Evolutionary conservation across 2,797 vertebrate species (phyloP), one percentile per base, ranked within the genome.

Genomic region (Salmo trutta): DNA sequence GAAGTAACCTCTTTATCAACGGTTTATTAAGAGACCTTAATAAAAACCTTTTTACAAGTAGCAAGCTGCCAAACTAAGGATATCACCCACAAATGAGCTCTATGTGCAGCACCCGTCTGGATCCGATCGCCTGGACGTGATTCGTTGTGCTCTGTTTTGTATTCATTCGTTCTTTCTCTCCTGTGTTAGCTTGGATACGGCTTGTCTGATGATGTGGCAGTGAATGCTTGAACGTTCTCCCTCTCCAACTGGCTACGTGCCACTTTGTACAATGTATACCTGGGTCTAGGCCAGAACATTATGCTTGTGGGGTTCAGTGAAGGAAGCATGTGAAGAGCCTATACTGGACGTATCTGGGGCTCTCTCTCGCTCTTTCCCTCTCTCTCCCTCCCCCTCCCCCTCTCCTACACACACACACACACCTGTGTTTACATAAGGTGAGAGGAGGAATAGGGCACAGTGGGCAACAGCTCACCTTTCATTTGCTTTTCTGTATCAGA

Each of bases 341-440:
- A 47, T 47, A 47, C 41, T 12, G 41, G 12, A 31, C 3, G 17
- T 75, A 47, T 12, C 41, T 47, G 41, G 41, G 41, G 10, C 36
- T 67, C 59, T 67, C 59, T 64, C 74, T 14, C 64, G 16, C 15
- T 65, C 53, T n/a, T 3, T 73, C 52, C 14, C 24, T 16, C 52
- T 56, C 72, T 54, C 52, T 52, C 74, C 24, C 24, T 16, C 6
- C 27, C 41, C n/a, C 33, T 31, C 73, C 51, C 24, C 64, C 74
- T 56, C 73, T 76, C 27, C 59, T 27, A 82, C 52, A 74, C 77
- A 81, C 66, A 29, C 1, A 31, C 5, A 81, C 88, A 91, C 90
- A 91, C 87, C 90, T 91, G 89, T 93, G 87, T 94, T 93, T 93
- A 90, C 90, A 83, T 76, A 93, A 86, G 89, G 83, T 85, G 78